Percentiles rank a stretch among this genome's conserved stretches.
phyloP scores from a whole-genome alignment of 2,113 vertebrate species.

The Heloderma charlesbogerti region DNA sequence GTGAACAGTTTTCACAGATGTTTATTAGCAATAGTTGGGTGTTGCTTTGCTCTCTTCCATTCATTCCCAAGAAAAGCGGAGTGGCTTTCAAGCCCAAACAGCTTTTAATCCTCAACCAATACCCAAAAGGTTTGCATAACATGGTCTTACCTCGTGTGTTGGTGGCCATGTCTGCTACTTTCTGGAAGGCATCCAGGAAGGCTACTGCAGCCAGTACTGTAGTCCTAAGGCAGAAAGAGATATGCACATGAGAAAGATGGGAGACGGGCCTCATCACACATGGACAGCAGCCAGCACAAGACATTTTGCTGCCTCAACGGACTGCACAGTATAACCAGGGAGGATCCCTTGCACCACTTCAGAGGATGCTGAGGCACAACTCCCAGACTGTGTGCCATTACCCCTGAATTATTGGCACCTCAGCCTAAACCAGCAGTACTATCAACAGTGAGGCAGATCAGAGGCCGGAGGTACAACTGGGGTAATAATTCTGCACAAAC shows the following conservation, averaged over 20 bases:
- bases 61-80: background rate
- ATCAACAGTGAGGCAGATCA: background rate
- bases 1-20: background rate
- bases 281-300: background rate
- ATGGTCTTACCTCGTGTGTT: constrained; percentile 92
- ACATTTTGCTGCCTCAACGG: too few species aligned
- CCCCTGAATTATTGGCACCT: too few species aligned
- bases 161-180: constrained; percentile 98
- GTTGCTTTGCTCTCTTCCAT: background rate
- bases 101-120: accelerated
- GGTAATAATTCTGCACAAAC: background rate
- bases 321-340: too few species aligned
- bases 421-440: background rate
- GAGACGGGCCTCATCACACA: background rate
- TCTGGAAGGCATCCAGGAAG: constrained; percentile 99
- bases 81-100: background rate
- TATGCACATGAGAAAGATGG: background rate
- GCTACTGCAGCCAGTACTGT: constrained; percentile 96
- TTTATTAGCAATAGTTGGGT: too few species aligned
- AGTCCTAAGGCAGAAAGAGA: constrained; percentile 80
- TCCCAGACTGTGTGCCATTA: background rate
- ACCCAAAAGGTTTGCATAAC: background rate
- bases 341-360: background rate
- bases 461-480: background rate
- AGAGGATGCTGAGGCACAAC: background rate